These are phyloP conservation scores for Stichopus chloronotus DNA, from an alignment of 35 echinoderm and acorn worm species.

Conservation along the genomic window DNA sequence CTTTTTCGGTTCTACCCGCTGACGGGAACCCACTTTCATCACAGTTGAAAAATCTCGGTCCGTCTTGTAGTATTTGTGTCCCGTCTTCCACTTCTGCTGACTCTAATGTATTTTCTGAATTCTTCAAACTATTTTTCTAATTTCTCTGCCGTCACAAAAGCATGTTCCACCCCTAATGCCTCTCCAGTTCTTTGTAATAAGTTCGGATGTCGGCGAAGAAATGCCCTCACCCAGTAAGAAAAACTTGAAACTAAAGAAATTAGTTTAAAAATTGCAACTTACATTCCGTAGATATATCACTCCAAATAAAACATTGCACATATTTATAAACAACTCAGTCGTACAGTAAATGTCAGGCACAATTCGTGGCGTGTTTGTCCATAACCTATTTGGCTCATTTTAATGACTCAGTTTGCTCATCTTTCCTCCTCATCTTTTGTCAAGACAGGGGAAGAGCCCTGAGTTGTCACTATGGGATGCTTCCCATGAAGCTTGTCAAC, in stretches of 20 bases:
- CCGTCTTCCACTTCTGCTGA: slow-evolving; percentile 1
- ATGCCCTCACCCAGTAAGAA: slow-evolving; percentile 4
- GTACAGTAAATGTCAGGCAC: too few species aligned
- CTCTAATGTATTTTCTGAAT: neutral
- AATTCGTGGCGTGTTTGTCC: too few species aligned
- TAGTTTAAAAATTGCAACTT: too few species aligned
- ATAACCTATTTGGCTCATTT: neutral
- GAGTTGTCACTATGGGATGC: neutral
- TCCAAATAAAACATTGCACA: too few species aligned
- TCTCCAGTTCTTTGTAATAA: neutral
- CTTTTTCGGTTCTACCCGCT: slow-evolving; percentile 35
- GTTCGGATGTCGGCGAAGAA: neutral
- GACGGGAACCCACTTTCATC: slow-evolving; percentile 50
- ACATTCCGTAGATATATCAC: too few species aligned
- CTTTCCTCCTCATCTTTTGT: neutral
- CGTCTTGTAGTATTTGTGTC: slow-evolving; percentile 14
- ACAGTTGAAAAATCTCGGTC: slow-evolving; percentile 16
- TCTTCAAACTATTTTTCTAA: slow-evolving; percentile 37
- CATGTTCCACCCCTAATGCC: slow-evolving; percentile 4
- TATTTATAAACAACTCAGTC: neutral
- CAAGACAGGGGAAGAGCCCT: neutral
- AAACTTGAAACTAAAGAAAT: too few species aligned
- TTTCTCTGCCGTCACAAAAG: neutral
- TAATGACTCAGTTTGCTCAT: neutral
- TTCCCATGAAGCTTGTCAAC: neutral